Conservation (phyloP, 2,888 invertebrate genomes). For the Standfussiana lucernea region DNA sequence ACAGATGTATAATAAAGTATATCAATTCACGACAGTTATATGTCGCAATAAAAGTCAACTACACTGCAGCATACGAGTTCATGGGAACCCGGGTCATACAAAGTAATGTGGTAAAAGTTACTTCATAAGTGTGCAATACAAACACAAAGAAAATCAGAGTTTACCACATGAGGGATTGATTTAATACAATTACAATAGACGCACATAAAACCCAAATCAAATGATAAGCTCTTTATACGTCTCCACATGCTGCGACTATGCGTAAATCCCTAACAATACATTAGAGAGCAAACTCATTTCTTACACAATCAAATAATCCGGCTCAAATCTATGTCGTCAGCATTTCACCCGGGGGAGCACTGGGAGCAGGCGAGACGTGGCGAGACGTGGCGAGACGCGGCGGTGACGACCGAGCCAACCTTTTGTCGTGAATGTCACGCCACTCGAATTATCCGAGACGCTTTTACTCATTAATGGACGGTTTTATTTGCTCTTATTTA, state of each 20-base stretch:
- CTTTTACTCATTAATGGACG: slow-evolving; percentile 86
- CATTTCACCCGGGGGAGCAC: slow-evolving; percentile 73
- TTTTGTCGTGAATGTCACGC: slow-evolving; percentile 84
- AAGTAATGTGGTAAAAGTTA: slow-evolving; percentile 27
- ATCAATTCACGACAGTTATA: slow-evolving; percentile 34
- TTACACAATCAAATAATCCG: slow-evolving; percentile 80
- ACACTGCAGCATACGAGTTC: slow-evolving; percentile 26
- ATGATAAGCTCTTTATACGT: slow-evolving; percentile 56
- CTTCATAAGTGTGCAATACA: not conserved
- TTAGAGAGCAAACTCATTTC: slow-evolving; percentile 72
- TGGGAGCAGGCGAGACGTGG: slow-evolving; percentile 61
- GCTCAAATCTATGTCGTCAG: slow-evolving; percentile 72
- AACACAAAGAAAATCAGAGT: slow-evolving; percentile 9
- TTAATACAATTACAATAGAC: slow-evolving; percentile 54
- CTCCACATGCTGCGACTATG: slow-evolving; percentile 51
- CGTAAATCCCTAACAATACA: slow-evolving; percentile 66
- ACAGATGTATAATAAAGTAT: slow-evolving; percentile 38
- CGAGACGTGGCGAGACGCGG: slow-evolving; percentile 51
- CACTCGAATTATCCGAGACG: slow-evolving; percentile 84
- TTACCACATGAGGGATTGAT: slow-evolving; percentile 22
- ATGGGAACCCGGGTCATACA: slow-evolving; percentile 35
- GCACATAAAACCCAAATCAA: slow-evolving; percentile 54
- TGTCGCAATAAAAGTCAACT: slow-evolving; percentile 51
- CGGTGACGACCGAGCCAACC: slow-evolving; percentile 71
- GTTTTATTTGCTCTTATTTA: slow-evolving; percentile 91